Base-by-base conservation (phyloP, 2,113 vertebrate genomes). In the Gymnocephalus cernua region DNA sequence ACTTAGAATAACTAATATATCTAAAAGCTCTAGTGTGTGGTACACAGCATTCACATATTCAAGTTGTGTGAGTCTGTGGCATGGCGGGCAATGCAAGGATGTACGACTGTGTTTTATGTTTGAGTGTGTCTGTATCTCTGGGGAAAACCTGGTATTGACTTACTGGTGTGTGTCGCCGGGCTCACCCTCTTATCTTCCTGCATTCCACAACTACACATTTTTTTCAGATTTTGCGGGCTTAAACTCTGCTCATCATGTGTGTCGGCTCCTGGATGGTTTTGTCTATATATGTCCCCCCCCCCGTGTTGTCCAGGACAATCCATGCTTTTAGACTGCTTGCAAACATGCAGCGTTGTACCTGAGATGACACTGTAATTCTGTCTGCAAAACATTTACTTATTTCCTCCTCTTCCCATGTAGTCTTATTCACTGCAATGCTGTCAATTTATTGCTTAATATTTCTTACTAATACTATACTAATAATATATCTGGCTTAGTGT, bases 151-250 rank as follows among this genome's bases (percentile, higher is more conserved):
- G 85, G 44, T 27, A 66, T 75, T 76, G 72, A 69, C 74, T 88
- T 64, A 74, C 27, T 65, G 59, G 41, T 67, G 57, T 86, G 63
- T 86, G 27, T 84, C 65, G 73, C 1, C 4, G 23, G 11, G 48
- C 53, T 80, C 38, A 72, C 77, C 29, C 38, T 79, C 14, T 89
- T 82, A 88, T 88, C 82, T 75, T 65, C 0, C 27, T 79, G 44
- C 82, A 80, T 90, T 82, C 80, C 69, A 48, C 51, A 74, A 32
- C 51, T 9, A 27, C 57, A 69, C 4, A 0, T 63, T 83, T 72
- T 72, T 16, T 29, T 29, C 44, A 50, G 15, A 29, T 29, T 48
- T 19, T 66, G 7, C 25, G 62, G 11, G 15, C 74, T 67, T 25
- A 29, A 75, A 74, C 53, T 61, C 19, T 25, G 18, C 27, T 66